Conservation (phyloP, 2,888 invertebrate genomes). For the Lamellibrachia satsuma region DNA sequence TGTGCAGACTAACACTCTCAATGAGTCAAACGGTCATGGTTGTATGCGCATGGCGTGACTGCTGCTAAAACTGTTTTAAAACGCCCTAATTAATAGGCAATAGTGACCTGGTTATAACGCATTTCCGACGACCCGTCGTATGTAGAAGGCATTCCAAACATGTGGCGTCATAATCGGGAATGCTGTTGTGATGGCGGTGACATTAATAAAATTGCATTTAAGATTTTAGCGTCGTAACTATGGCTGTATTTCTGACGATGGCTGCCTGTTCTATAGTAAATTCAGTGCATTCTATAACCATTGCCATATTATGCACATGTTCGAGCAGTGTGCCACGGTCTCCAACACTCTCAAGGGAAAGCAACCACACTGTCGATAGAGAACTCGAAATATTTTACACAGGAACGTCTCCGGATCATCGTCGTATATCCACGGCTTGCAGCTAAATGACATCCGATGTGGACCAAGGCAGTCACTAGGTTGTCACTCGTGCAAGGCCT, state of each 20-base stretch:
- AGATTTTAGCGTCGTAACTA: not conserved
- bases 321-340: not conserved
- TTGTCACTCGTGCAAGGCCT: not conserved
- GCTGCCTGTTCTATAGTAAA: not conserved
- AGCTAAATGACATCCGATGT: not conserved
- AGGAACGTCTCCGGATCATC: not conserved
- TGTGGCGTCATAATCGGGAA: not conserved
- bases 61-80: too few relatives aligned
- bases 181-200: not conserved
- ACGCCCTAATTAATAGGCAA: not conserved
- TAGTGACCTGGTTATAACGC: not conserved
- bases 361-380: not conserved
- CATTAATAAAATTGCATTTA: not conserved
- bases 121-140: not conserved
- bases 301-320: not conserved
- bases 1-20: not conserved
- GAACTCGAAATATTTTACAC: not conserved
- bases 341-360: too few relatives aligned
- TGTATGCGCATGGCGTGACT: not conserved
- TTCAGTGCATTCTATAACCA: not conserved
- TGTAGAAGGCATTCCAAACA: not conserved
- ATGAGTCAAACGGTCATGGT: not conserved
- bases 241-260: not conserved
- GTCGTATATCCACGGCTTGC: not conserved
- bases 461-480: not conserved